A percentile compares a stretch with the other conserved stretches of the same genome.
These are phyloP conservation scores for Hyperopisus bebe DNA, from an alignment of 2,113 vertebrate genomes.

Conservation along the genomic window DNA sequence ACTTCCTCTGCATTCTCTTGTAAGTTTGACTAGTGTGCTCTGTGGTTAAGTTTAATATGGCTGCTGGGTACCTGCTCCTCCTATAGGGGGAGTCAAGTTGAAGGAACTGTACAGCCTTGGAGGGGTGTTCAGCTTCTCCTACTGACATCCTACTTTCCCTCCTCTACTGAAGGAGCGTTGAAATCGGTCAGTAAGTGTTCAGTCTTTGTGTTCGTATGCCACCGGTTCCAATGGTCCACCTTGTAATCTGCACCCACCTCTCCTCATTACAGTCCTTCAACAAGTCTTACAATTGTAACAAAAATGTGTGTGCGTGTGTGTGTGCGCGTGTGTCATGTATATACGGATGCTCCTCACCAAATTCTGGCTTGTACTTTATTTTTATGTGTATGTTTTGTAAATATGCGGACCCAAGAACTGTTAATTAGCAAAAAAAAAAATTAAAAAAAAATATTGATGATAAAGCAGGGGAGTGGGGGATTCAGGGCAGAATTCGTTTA, in stretches of 20 bases:
- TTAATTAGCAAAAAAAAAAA: constrained; percentile 82
- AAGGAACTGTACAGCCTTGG: neutral
- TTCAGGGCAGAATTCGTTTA: constrained; percentile 87
- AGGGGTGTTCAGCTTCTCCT: neutral
- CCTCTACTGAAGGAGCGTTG: neutral
- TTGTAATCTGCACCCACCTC: neutral
- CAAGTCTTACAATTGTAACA: constrained; percentile 14
- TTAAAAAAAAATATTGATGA: constrained; percentile 53
- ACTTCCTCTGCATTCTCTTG: neutral
- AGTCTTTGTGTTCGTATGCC: neutral
- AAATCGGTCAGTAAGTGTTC: constrained; percentile 1
- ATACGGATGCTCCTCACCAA: constrained; percentile 20
- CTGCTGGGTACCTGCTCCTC: neutral
- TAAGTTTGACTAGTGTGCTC: neutral
- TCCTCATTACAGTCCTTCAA: neutral
- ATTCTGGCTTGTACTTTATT: constrained; percentile 41
- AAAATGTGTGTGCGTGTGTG: neutral
- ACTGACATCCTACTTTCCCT: neutral
- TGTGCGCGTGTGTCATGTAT: constrained; percentile 4
- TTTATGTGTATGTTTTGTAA: constrained; percentile 77
- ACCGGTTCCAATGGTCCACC: neutral
- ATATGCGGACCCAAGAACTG: constrained; percentile 98
- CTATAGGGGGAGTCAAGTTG: neutral
- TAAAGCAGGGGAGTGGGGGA: constrained; percentile 28
- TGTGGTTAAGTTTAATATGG: neutral